phyloP scores from a whole-genome alignment of 2,888 invertebrate species.

The Amitus sp. region DNA sequence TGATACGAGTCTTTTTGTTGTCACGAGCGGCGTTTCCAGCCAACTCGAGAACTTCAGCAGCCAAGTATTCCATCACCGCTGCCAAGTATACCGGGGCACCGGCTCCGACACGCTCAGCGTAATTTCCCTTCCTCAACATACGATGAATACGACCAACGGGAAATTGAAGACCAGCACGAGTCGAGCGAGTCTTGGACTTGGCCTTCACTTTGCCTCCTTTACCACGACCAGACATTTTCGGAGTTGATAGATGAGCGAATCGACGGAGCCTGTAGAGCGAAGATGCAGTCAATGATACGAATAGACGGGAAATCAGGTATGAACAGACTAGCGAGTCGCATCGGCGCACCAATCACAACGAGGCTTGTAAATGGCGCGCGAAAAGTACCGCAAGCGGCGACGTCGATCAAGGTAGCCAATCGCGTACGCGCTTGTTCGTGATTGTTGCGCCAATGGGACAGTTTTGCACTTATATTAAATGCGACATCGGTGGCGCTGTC shows the following conservation, averaged over 20 bases:
- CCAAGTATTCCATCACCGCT: conserved; percentile 73
- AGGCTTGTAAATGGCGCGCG: not conserved
- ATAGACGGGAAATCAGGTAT: too few species aligned
- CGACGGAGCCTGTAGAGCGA: conserved; percentile 13
- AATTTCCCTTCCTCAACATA: conserved; percentile 58
- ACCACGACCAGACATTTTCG: conserved; percentile 50
- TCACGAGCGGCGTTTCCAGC: conserved; percentile 73
- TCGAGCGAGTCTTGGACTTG: conserved; percentile 68
- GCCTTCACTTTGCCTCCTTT: conserved; percentile 62
- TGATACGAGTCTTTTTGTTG: conserved; percentile 78
- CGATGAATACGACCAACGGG: conserved; percentile 74
- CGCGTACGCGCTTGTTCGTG: not conserved
- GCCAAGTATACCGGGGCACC: conserved; percentile 70
- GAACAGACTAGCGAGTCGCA: too few species aligned
- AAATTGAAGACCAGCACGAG: conserved; percentile 70
- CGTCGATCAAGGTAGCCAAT: not conserved
- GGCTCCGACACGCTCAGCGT: conserved; percentile 69
- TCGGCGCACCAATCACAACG: not conserved
- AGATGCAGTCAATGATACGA: not conserved
- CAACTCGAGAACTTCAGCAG: conserved; percentile 76
- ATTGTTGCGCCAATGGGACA: not conserved
- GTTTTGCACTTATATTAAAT: not conserved
- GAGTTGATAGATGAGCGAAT: too few species aligned
- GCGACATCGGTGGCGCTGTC: not conserved
- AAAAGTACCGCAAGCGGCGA: not conserved